phyloP scores from a whole-genome alignment of 1,140 invertebrate species.

The Aphidius ervi region DNA sequence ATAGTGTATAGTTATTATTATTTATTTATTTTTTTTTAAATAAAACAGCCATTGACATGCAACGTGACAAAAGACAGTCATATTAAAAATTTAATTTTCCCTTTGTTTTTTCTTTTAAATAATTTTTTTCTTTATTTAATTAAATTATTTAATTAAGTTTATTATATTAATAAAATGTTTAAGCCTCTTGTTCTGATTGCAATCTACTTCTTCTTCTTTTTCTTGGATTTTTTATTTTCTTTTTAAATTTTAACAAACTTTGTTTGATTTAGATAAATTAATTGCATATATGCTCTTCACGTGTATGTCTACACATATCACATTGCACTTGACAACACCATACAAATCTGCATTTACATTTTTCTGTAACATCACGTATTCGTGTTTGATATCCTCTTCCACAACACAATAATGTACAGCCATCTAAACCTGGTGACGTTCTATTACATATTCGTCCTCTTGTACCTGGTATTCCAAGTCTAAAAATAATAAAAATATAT shows the following conservation, averaged over 20 bases:
- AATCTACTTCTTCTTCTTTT: not conserved
- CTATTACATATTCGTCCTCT: conserved; percentile 78
- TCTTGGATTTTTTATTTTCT: conserved; percentile 9
- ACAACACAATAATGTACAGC: conserved; percentile 82
- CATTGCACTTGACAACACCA: conserved; percentile 92
- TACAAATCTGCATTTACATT: conserved; percentile 88
- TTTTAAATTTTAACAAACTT: conserved; percentile 17
- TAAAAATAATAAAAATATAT: conserved; percentile 35
- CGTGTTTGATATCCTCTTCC: conserved; percentile 88
- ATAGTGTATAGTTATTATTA: not conserved
- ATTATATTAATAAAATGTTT: no score
- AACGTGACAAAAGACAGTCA: not conserved
- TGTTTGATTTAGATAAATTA: conserved; percentile 41
- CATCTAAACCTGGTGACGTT: conserved; percentile 74
- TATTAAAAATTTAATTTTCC: conserved; percentile 9
- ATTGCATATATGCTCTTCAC: conserved; percentile 84
- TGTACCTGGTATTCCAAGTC: conserved; percentile 79
- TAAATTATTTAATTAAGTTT: no score
- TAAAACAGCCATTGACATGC: conserved; percentile 9
- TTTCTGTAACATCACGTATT: conserved; percentile 78
- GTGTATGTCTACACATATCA: conserved; percentile 73
- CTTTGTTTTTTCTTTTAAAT: conserved; percentile 5
- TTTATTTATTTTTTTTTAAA: not conserved
- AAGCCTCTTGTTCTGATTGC: not conserved
- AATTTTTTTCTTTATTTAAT: no score